Evolutionary conservation across 2,888 invertebrate genomes (phyloP).

Genomic region (Strigamia maritima): DNA sequence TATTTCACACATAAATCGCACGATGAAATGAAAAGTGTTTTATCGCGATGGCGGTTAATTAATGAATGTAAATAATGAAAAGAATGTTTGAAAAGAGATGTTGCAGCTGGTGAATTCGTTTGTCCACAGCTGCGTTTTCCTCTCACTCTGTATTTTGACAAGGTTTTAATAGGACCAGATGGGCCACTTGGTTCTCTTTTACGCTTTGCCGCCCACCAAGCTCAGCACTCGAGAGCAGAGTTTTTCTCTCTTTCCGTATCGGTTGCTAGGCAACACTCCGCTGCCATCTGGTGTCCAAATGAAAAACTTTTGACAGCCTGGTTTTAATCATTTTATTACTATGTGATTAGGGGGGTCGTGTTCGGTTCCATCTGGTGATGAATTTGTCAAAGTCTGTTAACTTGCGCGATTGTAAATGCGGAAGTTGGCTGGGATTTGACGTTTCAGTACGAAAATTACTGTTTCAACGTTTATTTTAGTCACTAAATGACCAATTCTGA

Average conservation of each 20-base stretch:
- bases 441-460: no score
- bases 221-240: background rate
- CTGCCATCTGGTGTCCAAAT: slow-evolving; percentile 8
- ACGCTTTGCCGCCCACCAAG: slow-evolving; percentile 15
- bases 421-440: background rate
- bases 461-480: no score
- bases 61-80: background rate
- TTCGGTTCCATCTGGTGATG: background rate
- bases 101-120: slow-evolving; percentile 1
- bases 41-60: background rate
- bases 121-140: slow-evolving; percentile 9
- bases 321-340: slow-evolving; percentile 1
- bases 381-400: background rate
- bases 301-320: background rate
- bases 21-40: no score
- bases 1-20: no score
- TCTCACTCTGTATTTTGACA: slow-evolving; percentile 6
- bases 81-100: background rate
- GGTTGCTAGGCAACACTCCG: background rate
- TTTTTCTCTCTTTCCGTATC: background rate
- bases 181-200: slow-evolving; percentile 15
- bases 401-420: background rate
- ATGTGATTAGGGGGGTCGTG: background rate
- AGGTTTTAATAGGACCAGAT: slow-evolving; percentile 10
- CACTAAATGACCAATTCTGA: no score